Percentiles rank a stretch among this genome's conserved stretches.
Evolutionary conservation across 2,113 vertebrate genomes (phyloP).

Genomic region (Donacobius atricapilla): DNA sequence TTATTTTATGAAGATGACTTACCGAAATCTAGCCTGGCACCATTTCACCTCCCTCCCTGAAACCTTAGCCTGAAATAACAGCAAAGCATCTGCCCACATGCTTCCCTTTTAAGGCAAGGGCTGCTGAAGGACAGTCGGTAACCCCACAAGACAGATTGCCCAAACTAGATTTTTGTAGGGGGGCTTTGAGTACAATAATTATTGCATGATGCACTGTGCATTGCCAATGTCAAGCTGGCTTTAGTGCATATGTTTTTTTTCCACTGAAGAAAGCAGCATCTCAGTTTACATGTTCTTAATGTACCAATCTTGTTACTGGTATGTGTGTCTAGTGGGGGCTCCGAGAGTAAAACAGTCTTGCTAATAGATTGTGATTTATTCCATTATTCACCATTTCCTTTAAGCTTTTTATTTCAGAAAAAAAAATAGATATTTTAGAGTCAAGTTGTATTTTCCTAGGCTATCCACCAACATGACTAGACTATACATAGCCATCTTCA

Average conservation of each 20-base stretch:
- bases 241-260: not conserved
- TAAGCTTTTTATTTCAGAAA: not conserved
- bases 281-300: constrained; percentile 28
- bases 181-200: not conserved
- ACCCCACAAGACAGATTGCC: not conserved
- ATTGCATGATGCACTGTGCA: not conserved
- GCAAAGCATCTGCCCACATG: not conserved
- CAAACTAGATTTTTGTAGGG: not conserved
- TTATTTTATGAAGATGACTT: not conserved
- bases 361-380: constrained; percentile 59
- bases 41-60: not conserved
- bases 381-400: constrained; percentile 37
- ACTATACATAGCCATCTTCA: not conserved
- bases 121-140: not conserved
- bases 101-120: not conserved
- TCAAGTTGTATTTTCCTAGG: constrained; percentile 36
- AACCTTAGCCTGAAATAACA: constrained; percentile 14
- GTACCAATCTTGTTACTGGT: not conserved
- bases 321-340: constrained; percentile 32
- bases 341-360: constrained; percentile 32
- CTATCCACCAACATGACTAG: constrained; percentile 24
- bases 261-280: not conserved
- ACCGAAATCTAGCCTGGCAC: not conserved
- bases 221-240: constrained; percentile 21
- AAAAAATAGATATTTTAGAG: not conserved